Percentiles rank a stretch among this genome's conserved stretches.
Conservation (phyloP, 2,797 vertebrate species). For the Sparus aurata region DNA sequence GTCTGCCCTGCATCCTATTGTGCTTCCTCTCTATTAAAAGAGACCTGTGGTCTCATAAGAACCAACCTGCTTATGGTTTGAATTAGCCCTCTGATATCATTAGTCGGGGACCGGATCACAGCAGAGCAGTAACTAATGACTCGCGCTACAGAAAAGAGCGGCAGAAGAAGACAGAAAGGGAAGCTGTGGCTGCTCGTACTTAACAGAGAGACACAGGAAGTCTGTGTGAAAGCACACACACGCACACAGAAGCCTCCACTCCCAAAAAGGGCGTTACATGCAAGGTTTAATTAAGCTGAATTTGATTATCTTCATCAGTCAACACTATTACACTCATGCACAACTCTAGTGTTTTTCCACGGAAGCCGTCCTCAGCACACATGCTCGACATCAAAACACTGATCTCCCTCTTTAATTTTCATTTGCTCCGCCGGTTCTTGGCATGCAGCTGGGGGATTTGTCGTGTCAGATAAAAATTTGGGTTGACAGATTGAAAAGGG, state of each 20-base stretch:
- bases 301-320: conserved; percentile 1
- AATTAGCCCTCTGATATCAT: background rate
- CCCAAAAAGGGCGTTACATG: background rate
- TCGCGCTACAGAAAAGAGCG: conserved; percentile 15
- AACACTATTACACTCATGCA: background rate
- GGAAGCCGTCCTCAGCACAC: background rate
- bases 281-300: background rate
- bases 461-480: background rate
- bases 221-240: conserved; percentile 22
- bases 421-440: background rate
- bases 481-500: background rate
- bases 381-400: background rate
- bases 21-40: background rate
- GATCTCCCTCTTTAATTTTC: background rate
- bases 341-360: background rate
- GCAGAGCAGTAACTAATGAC: background rate
- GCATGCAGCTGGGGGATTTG: background rate
- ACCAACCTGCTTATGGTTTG: conserved; percentile 1
- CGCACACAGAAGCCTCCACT: conserved; percentile 1
- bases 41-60: background rate
- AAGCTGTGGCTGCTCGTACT: conserved; percentile 62
- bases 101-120: background rate
- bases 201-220: conserved; percentile 69
- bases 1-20: background rate
- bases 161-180: conserved; percentile 55